A percentile compares a stretch with the other conserved stretches of the same genome.
phyloP scores from a whole-genome alignment of 1,140 invertebrate species.

The Helicoverpa armigera region DNA sequence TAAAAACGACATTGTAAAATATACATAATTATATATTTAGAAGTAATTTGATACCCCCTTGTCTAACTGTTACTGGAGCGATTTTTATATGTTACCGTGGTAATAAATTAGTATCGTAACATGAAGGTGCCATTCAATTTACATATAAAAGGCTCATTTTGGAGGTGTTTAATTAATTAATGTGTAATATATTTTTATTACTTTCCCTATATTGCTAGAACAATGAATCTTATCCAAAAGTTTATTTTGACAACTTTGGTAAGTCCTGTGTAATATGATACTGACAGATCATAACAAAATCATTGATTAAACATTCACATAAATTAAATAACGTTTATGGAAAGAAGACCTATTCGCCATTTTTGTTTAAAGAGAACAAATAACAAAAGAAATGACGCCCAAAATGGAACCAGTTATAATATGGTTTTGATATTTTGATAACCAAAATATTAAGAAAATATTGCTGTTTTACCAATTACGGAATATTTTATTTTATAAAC shows the following conservation, averaged over 20 bases:
- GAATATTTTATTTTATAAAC: conserved; percentile 26
- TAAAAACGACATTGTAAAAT: not conserved
- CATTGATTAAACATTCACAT: too few species aligned
- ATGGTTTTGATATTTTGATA: not conserved
- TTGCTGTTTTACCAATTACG: conserved; percentile 25
- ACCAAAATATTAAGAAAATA: conserved; percentile 10
- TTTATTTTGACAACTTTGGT: too few species aligned
- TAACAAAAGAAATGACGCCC: too few species aligned
- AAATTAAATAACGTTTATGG: too few species aligned
- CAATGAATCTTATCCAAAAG: too few species aligned
- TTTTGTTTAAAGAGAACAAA: too few species aligned
- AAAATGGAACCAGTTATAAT: too few species aligned
- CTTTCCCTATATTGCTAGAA: too few species aligned
- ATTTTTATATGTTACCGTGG: conserved; percentile 21
- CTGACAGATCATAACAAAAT: too few species aligned
- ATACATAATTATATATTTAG: conserved; percentile 19
- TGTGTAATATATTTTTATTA: too few species aligned
- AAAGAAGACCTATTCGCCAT: too few species aligned
- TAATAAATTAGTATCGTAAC: conserved; percentile 30
- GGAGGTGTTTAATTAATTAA: not conserved
- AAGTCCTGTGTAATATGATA: too few species aligned
- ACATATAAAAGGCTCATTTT: not conserved
- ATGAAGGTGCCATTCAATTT: conserved; percentile 8
- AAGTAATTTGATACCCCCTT: conserved; percentile 23
- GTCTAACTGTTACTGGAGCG: conserved; percentile 7